Base-by-base conservation (phyloP, 2,797 vertebrate genomes). In the Protosalanx chinensis region DNA sequence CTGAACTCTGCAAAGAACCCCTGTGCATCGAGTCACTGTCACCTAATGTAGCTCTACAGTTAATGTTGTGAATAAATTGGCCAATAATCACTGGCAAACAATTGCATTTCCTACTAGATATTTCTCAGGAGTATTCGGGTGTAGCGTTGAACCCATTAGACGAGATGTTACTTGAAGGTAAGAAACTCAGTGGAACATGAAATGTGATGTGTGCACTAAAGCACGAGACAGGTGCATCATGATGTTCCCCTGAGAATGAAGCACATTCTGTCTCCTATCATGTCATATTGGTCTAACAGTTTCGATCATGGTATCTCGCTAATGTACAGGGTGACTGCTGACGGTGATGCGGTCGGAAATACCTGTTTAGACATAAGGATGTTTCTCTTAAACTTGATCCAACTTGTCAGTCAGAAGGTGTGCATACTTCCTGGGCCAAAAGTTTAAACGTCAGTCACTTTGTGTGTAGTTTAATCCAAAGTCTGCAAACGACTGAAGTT, bases 251-350 rank as follows among this genome's bases (percentile, higher is more conserved):
- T 67, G 77, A 83, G 73, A 76, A 57, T 64, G 12, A 61, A 58
- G 66, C 61, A 67, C 82, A 90, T 88, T 87, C 69, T 88, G 81
- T 90, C 83, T 80, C 83, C 78, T 86, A 76, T 68, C 77, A 79
- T 90, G 90, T 90, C 87, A 89, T 81, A 91, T 89, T 90, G 10
- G 7, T 10, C 37, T 13, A 41, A 91, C 89, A 87, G 88, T 91
- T 93, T 91, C 90, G 88, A 82, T 86, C 88, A 86, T 67, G 80
- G 81, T 83, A 80, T 82, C 56, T 77, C 59, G 37, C 64, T 79
- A 79, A 86, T 88, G 75, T 65, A 84, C 76, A 41, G 68, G 72
- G 88, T 81, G 70, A 75, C 76, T 53, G 64, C 27, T 80, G 76
- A 78, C 70, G 79, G 63, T 82, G 81, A 82, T 75, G 27, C 32